phyloP scores from a whole-genome alignment of 2,888 invertebrate species.

The Acronicta leporina region DNA sequence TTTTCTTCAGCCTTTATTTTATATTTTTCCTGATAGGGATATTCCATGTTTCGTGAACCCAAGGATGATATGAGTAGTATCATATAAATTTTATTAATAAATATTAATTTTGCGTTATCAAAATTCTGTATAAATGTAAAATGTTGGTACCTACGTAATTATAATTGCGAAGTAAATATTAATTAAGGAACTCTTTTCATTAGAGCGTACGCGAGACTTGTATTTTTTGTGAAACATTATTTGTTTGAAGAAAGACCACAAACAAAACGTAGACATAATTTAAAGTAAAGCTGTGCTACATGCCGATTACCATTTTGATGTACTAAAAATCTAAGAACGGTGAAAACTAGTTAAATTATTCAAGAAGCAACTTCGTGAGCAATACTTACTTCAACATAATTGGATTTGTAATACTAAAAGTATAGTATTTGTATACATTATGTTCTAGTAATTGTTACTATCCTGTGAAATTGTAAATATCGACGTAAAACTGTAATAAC shows the following conservation, averaged over 20 bases:
- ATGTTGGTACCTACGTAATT: constrained; percentile 10
- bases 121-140: constrained; percentile 38
- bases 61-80: constrained; percentile 4
- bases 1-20: constrained; percentile 5
- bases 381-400: too few species aligned
- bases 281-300: background rate
- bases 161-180: constrained; percentile 30
- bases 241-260: background rate
- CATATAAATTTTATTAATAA: constrained; percentile 10
- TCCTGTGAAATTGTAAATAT: constrained; percentile 34
- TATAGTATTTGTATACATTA: background rate
- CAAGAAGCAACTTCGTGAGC: too few species aligned
- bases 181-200: constrained; percentile 17
- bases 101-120: constrained; percentile 25
- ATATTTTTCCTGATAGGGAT: constrained; percentile 1
- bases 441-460: constrained; percentile 1
- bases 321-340: too few species aligned
- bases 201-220: constrained; percentile 16
- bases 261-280: constrained; percentile 14
- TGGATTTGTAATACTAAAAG: too few species aligned
- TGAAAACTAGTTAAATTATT: too few species aligned
- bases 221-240: constrained; percentile 2
- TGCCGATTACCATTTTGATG: too few species aligned
- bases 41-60: constrained; percentile 7
- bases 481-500: constrained; percentile 4